These are phyloP conservation scores for Malachius bipustulatus DNA, from an alignment of 2,888 invertebrate genomes.

Conservation along the genomic window DNA sequence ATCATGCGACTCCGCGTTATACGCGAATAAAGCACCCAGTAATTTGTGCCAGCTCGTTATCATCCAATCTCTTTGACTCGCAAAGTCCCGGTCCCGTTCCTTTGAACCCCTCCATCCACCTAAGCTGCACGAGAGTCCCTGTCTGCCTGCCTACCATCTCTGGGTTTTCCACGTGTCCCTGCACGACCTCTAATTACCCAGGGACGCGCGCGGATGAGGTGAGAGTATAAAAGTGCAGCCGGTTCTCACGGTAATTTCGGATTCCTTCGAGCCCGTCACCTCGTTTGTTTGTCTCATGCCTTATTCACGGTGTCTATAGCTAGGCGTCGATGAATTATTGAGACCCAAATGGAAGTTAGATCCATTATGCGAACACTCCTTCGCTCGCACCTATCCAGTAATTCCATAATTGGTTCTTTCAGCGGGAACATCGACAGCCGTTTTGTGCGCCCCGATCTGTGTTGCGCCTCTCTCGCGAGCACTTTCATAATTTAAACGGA, in stretches of 20 bases:
- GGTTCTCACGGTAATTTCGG: slow-evolving; percentile 33
- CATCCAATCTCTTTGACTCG: slow-evolving; percentile 31
- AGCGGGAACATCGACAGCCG: slow-evolving; percentile 7
- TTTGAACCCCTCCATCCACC: too few species aligned
- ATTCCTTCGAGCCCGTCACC: slow-evolving; percentile 33
- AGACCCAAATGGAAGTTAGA: slow-evolving; percentile 28
- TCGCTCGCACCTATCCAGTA: slow-evolving; percentile 16
- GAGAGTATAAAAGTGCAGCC: slow-evolving; percentile 25
- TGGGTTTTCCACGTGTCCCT: too few species aligned
- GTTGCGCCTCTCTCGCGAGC: slow-evolving; percentile 10
- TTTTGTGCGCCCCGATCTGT: slow-evolving; percentile 6
- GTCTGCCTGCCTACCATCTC: too few species aligned
- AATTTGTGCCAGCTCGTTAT: slow-evolving; percentile 33
- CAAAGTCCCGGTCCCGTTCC: slow-evolving; percentile 22
- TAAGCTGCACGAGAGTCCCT: too few species aligned
- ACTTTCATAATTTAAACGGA: slow-evolving; percentile 19
- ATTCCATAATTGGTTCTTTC: slow-evolving; percentile 25
- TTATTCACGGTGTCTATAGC: slow-evolving; percentile 35
- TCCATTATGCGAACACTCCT: slow-evolving; percentile 19
- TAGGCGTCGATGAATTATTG: slow-evolving; percentile 35
- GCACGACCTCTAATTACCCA: too few species aligned
- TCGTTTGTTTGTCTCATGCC: slow-evolving; percentile 33
- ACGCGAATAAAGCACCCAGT: slow-evolving; percentile 31
- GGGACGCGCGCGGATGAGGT: too few species aligned
- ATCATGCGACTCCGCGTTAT: slow-evolving; percentile 29